These are phyloP conservation scores for Daktulosphaira vitifoliae DNA, from an alignment of 1,140 invertebrate genomes.

Conservation along the genomic window DNA sequence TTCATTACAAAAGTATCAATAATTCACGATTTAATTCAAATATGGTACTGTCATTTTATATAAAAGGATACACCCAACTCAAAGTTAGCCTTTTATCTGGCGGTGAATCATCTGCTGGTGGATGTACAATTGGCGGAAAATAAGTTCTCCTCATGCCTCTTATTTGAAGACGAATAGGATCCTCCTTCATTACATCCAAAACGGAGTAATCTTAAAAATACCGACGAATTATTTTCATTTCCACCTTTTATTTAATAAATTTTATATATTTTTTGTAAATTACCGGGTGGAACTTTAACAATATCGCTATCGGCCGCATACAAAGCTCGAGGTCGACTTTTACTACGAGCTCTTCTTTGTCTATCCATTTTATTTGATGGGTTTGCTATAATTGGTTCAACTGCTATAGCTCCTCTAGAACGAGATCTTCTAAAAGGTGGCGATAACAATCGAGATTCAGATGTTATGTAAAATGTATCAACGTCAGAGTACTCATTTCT, in stretches of 20 bases:
- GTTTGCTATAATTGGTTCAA: constrained; percentile 37
- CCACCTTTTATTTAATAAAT: neutral
- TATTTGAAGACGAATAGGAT: constrained; percentile 72
- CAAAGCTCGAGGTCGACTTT: constrained; percentile 65
- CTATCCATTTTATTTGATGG: constrained; percentile 32
- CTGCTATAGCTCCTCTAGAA: constrained; percentile 48
- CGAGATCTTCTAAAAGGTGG: constrained; percentile 60
- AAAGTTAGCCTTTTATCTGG: constrained; percentile 78
- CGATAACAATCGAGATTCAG: constrained; percentile 50
- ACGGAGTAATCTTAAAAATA: constrained; percentile 61
- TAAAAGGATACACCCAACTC: constrained; percentile 80
- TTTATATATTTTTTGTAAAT: neutral
- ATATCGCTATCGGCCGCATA: constrained; percentile 72
- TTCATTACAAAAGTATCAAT: too few relatives aligned
- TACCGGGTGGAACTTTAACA: constrained; percentile 53
- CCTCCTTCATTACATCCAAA: constrained; percentile 71
- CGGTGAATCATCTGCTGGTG: constrained; percentile 68
- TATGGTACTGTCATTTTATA: too few relatives aligned
- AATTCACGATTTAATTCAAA: too few relatives aligned
- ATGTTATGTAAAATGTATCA: constrained; percentile 78
- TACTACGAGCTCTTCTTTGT: constrained; percentile 56
- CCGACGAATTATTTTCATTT: neutral
- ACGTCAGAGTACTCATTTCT: constrained; percentile 83
- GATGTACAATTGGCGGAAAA: constrained; percentile 74
- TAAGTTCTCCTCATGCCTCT: constrained; percentile 73